Base-by-base conservation (phyloP, 2,797 vertebrate species). In the Tenualosa ilisha region DNA sequence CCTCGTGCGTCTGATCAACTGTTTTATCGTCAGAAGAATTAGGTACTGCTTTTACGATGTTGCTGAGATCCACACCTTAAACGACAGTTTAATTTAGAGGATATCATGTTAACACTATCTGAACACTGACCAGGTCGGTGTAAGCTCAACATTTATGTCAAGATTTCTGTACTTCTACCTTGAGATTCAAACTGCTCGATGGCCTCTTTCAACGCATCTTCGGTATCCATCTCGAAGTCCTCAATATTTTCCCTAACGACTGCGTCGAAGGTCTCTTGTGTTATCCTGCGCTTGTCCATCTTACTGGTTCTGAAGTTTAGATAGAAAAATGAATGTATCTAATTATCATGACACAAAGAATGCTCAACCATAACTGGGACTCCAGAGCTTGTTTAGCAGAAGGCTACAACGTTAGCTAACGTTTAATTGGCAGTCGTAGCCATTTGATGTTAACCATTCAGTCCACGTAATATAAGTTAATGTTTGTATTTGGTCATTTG, bases 121-220 rank as follows among this genome's bases (percentile, higher is more conserved):
- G 17, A 40, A 43, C 40, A 43, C 7, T 20, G 40, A 17, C 26
- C 1, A 22, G 72, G 20, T n/a, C 17, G 72, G 17, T 7, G 17
- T 17, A 72, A 22, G 15, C 6, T 24, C 12, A 37, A 72, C 17
- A 12, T 3, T 37, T 63, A 63, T 63, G 22, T 65, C 24, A 65
- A 12, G 24, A 65, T 65, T 11, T 9, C 22, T 65, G 63, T 65
- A 65, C 46, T 63, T 59, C 86, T 93, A 99, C 98, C 98, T 94
- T 99, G 98, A 56, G 97, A 97, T 86, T 98, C 96, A 87, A 99
- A 98, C 92, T 99, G 98, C 88, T 97, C 96, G 86, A 97, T 92
- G 0, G 98, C 98, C 11, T 99, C 98, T 8, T 86, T 95, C 86
- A 99, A 72, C 0, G 98, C 98, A 88, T 99, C 98, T 4, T 94